Conservation (phyloP, 1,140 invertebrate species). For the Belonocnema kinseyi region DNA sequence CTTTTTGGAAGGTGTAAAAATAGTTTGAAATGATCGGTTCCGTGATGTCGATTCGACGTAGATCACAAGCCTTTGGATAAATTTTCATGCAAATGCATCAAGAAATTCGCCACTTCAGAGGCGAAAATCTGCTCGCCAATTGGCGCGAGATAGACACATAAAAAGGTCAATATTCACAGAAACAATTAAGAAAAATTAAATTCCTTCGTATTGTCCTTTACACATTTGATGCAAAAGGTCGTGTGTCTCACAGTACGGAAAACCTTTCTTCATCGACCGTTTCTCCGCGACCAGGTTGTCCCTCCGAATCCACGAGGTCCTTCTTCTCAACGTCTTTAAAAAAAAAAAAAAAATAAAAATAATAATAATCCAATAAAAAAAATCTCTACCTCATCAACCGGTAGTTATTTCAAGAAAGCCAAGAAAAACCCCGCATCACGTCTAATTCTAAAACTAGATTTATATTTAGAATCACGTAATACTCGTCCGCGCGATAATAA, state of each 20-base stretch:
- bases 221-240: too few species aligned
- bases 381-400: not conserved
- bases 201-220: too few species aligned
- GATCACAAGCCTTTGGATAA: constrained; percentile 29
- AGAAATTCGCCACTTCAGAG: not conserved
- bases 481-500: not conserved
- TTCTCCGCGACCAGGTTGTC: not conserved
- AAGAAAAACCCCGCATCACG: not conserved
- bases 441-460: constrained; percentile 1
- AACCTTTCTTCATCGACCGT: not conserved
- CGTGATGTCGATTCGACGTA: not conserved
- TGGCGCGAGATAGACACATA: not conserved
- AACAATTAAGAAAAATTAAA: not conserved
- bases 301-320: not conserved
- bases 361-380: too few species aligned
- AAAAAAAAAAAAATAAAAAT: not conserved
- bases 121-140: not conserved
- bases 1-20: not conserved
- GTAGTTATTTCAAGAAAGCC: not conserved
- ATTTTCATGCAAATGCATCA: not conserved
- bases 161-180: constrained; percentile 20
- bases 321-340: not conserved
- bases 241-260: constrained; percentile 1
- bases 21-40: constrained; percentile 16
- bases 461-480: not conserved